phyloP scores from a whole-genome alignment of 2,113 vertebrate species.

The Rattus rattus region DNA sequence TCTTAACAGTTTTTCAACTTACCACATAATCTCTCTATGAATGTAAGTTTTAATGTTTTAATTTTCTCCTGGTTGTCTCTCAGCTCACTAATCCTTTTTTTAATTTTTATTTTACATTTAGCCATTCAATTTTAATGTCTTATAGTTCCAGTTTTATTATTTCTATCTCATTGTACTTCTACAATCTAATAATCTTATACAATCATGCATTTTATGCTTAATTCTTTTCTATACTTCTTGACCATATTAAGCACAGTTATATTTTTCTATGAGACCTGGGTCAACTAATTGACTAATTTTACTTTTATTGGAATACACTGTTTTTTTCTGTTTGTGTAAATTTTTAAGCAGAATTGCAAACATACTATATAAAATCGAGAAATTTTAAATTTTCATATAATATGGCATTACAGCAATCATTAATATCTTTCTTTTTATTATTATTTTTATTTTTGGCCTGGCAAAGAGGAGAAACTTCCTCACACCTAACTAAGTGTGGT shows the following conservation, averaged over 20 bases:
- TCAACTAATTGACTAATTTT: neutral
- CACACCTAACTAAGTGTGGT: neutral
- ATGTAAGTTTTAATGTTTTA: neutral
- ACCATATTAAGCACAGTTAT: neutral
- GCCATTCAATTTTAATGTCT: neutral
- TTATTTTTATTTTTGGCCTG: neutral
- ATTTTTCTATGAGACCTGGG: neutral
- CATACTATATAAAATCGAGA: neutral
- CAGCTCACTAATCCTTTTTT: neutral
- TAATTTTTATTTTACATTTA: neutral
- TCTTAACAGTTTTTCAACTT: neutral
- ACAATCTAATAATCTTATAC: neutral
- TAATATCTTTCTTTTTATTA: neutral
- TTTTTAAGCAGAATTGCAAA: neutral
- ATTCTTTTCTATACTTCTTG: neutral
- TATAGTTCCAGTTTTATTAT: neutral
- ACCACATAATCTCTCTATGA: neutral
- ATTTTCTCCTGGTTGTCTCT: constrained; percentile 13
- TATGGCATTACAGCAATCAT: neutral
- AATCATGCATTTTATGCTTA: neutral
- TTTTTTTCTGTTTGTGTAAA: neutral
- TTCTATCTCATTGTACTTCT: neutral
- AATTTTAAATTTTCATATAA: neutral
- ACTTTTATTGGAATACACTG: neutral
- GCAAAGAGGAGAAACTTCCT: neutral